Base-by-base conservation (phyloP, 35 echinoderm and acorn worm genomes). In the Eucidaris tribuloides region DNA sequence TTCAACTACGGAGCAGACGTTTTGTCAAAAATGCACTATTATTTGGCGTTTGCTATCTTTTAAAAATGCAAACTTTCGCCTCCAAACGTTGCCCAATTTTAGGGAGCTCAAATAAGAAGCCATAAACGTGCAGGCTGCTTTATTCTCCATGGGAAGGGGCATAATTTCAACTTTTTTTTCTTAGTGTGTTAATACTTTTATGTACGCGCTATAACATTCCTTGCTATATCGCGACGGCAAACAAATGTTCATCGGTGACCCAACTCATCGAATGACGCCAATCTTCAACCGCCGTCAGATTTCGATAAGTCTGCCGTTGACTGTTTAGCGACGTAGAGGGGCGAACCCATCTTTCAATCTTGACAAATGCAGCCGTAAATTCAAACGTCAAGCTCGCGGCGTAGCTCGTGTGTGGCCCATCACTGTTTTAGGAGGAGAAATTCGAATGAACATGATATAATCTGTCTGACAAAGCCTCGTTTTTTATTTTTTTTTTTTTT, bases 221-320 rank as follows among this genome's bases (percentile, higher is more conserved):
- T n/a, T 13, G 14, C 68, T n/a, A 44, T 74, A 74, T 44, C 68
- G 15, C 0, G n/a, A n/a, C n/a, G n/a, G 68, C 68, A 7, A 74
- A 22, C 35, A 33, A 74, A n/a, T 44, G 68, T 44, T 74, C 68
- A 24, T 74, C 68, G n/a, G 68, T 42, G 7, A 40, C 68, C 68
- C 68, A 74, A 1, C 68, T n/a, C 68, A 22, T 74, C 68, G n/a
- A n/a, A 74, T 74, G 41, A 74, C 38, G 2, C 68, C 68, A 40
- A 74, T 40, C 5, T 38, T 74, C 35, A 74, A 19, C 40, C 68
- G n/a, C 68, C 36, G 68, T 74, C 40, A 74, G 41, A 44, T 74
- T 20, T 35, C 68, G 68, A 22, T 43, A 74, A n/a, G 68, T 74
- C 40, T 33, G 44, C 40, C 14, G 68, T 38, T 36, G 68, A 74